Base-by-base conservation (phyloP, 2,113 vertebrate genomes). In the Noctilio leporinus region DNA sequence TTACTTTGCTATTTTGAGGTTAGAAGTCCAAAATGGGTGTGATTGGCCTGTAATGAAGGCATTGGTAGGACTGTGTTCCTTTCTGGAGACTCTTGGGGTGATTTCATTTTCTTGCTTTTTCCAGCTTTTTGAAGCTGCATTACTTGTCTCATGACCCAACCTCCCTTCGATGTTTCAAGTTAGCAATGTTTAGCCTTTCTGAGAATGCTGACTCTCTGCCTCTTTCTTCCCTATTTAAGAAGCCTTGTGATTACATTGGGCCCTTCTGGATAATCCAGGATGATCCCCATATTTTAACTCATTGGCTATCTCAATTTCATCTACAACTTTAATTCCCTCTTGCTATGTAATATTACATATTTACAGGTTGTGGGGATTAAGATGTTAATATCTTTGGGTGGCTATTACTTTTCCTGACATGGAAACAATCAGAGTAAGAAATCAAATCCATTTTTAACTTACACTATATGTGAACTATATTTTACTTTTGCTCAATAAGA, bases 221-320 rank as follows among this genome's bases (percentile, higher is more conserved):
- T 64, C 8, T 14, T 55, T 30, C 45, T 45, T 86, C 55, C 30
- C 49, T 20, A 55, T 35, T 67, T 16, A 62, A 45, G 28, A 57
- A 45, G 38, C 12, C 30, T 75, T 69, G 14, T 49, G 35, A 78
- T 69, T 70, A 72, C 17, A 81, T 1, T 47, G 35, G 47, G 65
- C 40, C 51, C 17, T 49, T 16, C 33, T 62, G 64, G 12, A n/a
- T 77, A 83, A 87, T 83, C 35, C 24, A 65, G 16, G 16, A 77
- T 51, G n/a, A 47, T 81, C 30, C 90, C 45, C 35, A 87, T 67
- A 35, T 73, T 69, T 72, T 86, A 95, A 43, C 28, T 85, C 33
- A 95, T 16, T 43, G 51, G 65, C 47, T 77, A 73, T 55, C 64
- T 80, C 80, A 78, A 89, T 89, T 95, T 91, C 57, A 85, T 69